These are phyloP conservation scores for Notoglanidium macrostoma DNA, from an alignment of 2,797 vertebrate genomes.

Conservation along the genomic window DNA sequence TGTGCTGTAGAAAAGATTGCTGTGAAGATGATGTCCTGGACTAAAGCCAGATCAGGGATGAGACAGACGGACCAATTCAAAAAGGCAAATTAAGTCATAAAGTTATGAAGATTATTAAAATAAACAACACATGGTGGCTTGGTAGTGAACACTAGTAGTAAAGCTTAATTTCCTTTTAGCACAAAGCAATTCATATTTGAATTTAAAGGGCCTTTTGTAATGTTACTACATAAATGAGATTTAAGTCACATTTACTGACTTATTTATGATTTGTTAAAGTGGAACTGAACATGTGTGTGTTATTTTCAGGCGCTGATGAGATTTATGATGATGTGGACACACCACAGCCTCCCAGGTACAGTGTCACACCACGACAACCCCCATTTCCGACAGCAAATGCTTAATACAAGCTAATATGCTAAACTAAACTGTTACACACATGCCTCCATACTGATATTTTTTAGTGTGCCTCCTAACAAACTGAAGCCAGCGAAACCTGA, in stretches of 20 bases:
- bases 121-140: too few relatives aligned
- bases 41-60: neutral
- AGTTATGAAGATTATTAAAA: neutral
- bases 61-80: neutral
- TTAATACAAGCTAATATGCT: neutral
- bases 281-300: neutral
- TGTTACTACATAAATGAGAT: neutral
- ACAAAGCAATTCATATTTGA: neutral
- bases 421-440: neutral
- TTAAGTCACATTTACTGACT: neutral
- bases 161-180: neutral
- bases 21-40: neutral
- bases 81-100: neutral
- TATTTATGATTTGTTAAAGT: neutral
- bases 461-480: constrained; percentile 65
- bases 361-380: neutral
- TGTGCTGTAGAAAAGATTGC: neutral
- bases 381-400: neutral
- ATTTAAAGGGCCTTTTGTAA: too few relatives aligned
- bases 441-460: neutral
- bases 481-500: constrained; percentile 59
- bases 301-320: constrained; percentile 62
- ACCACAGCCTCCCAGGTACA: constrained; percentile 65
- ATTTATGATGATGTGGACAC: constrained; percentile 81
- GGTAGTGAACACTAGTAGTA: neutral